A percentile compares a stretch with the other conserved stretches of the same genome.
Evolutionary conservation across 2,888 invertebrate genomes (phyloP).

Genomic region (Herminia tarsipennalis): DNA sequence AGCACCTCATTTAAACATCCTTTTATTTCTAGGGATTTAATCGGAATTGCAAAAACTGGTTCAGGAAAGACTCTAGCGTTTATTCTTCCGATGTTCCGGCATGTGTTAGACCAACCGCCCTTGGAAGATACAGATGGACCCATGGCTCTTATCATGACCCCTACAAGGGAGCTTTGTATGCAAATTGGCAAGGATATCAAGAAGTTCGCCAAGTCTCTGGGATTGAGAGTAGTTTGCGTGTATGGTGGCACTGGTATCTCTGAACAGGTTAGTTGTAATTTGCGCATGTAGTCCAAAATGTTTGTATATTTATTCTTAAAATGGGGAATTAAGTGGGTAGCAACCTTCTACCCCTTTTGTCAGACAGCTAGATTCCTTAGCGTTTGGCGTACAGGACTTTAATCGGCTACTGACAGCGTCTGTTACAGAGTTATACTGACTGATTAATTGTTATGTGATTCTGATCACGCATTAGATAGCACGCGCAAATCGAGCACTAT

Average conservation of each 20-base stretch:
- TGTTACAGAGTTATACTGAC: too few relatives aligned
- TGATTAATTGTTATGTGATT: too few relatives aligned
- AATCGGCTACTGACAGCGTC: too few relatives aligned
- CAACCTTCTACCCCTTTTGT: too few relatives aligned
- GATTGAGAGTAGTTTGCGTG: slow-evolving; percentile 96
- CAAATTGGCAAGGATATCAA: slow-evolving; percentile 99
- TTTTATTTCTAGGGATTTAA: slow-evolving; percentile 91
- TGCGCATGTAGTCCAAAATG: too few relatives aligned
- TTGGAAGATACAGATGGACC: slow-evolving; percentile 99
- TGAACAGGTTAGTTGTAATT: slow-evolving; percentile 90
- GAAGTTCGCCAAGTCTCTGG: slow-evolving; percentile 95
- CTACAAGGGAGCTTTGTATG: slow-evolving; percentile 99
- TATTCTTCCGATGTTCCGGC: slow-evolving; percentile 98
- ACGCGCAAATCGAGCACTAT: too few relatives aligned
- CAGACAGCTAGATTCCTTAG: too few relatives aligned
- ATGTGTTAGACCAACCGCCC: slow-evolving; percentile 96
- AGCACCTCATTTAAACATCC: too few relatives aligned
- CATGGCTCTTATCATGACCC: slow-evolving; percentile 98
- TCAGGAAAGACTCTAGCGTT: slow-evolving; percentile 99
- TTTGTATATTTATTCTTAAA: too few relatives aligned
- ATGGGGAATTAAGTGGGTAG: too few relatives aligned
- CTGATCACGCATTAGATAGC: too few relatives aligned
- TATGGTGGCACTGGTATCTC: slow-evolving; percentile 99
- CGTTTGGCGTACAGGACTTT: too few relatives aligned
- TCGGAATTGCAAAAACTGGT: slow-evolving; percentile 99